Conservation (phyloP, 2,113 vertebrate species). For the Scomber scombrus region DNA sequence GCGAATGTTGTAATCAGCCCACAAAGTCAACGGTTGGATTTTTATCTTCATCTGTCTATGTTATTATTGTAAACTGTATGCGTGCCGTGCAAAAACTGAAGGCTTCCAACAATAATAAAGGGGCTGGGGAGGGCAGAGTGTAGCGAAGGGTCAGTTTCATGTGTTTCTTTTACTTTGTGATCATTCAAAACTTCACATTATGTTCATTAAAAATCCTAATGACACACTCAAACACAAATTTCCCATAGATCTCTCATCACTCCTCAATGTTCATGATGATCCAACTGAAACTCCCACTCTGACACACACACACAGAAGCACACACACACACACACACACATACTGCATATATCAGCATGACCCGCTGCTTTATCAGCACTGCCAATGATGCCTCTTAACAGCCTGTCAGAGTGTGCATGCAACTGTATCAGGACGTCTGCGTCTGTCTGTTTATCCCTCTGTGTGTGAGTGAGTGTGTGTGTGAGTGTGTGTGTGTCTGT, state of each 20-base stretch:
- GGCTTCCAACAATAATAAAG: too few relatives aligned
- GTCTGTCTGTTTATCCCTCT: slow-evolving; percentile 3
- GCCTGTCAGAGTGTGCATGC: slow-evolving; percentile 35
- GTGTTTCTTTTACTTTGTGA: background rate
- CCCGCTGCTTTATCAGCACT: slow-evolving; percentile 48
- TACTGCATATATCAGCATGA: slow-evolving; percentile 17
- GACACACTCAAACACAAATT: background rate
- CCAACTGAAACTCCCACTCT: background rate
- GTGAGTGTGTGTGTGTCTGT: background rate
- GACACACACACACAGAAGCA: background rate
- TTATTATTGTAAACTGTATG: background rate
- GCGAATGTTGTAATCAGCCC: too few relatives aligned
- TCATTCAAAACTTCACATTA: too few relatives aligned
- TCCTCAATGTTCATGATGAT: background rate
- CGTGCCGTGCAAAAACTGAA: background rate
- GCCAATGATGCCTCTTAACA: slow-evolving; percentile 38
- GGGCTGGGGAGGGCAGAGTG: too few relatives aligned
- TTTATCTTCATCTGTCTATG: background rate
- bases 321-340: slow-evolving; percentile 8
- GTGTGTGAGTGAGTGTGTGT: slow-evolving; percentile 12
- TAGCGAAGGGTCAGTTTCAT: background rate
- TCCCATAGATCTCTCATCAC: background rate
- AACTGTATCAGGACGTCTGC: background rate
- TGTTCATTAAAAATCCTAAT: too few relatives aligned
- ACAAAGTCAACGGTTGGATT: too few relatives aligned